Conservation (phyloP, 2,888 invertebrate genomes). For the Morpho deidamia region DNA sequence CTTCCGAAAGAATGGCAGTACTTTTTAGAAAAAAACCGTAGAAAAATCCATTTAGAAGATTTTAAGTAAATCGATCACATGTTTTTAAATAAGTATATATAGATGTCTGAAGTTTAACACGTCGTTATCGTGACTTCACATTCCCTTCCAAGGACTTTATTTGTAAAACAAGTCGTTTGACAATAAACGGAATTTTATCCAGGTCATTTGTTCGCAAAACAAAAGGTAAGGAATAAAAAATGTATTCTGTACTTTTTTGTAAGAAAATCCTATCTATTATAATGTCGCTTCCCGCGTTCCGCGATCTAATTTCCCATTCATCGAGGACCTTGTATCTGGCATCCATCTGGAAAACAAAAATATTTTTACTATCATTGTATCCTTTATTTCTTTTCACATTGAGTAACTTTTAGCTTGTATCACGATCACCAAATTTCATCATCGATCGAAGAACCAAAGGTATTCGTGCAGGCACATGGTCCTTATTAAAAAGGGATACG, state of each 20-base stretch:
- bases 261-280: slow-evolving; percentile 53
- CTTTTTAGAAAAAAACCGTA: too few species aligned
- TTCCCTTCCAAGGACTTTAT: slow-evolving; percentile 4
- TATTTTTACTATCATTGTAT: slow-evolving; percentile 13
- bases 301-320: slow-evolving; percentile 64
- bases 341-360: slow-evolving; percentile 30
- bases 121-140: background rate
- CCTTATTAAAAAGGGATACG: slow-evolving; percentile 11
- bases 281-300: slow-evolving; percentile 51
- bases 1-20: too few species aligned
- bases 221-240: slow-evolving; percentile 22
- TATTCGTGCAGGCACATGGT: slow-evolving; percentile 6
- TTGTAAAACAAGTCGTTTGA: slow-evolving; percentile 12
- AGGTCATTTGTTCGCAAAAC: slow-evolving; percentile 21
- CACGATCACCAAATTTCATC: slow-evolving; percentile 26
- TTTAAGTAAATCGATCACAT: too few species aligned
- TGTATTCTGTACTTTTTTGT: slow-evolving; percentile 25
- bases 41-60: too few species aligned
- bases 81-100: too few species aligned
- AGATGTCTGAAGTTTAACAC: too few species aligned
- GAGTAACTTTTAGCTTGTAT: slow-evolving; percentile 25
- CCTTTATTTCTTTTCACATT: slow-evolving; percentile 23
- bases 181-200: slow-evolving; percentile 16
- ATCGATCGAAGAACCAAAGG: slow-evolving; percentile 24
- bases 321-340: slow-evolving; percentile 48